A percentile compares a stretch with the other conserved stretches of the same genome.
These are phyloP conservation scores for Cetonia aurata DNA, from an alignment of 2,888 invertebrate species.

Conservation along the genomic window DNA sequence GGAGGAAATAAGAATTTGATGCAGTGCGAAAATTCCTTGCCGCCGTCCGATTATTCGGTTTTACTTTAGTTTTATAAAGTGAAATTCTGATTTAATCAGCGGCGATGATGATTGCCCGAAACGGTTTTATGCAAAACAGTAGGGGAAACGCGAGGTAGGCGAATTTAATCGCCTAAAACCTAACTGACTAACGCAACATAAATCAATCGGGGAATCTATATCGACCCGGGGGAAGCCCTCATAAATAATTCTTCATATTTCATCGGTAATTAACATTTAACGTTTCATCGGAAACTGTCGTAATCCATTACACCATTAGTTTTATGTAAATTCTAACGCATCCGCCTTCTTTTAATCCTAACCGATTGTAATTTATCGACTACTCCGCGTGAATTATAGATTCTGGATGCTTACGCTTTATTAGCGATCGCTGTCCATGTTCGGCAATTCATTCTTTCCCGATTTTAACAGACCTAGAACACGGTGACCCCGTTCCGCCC, in stretches of 20 bases:
- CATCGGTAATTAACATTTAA: conserved; percentile 33
- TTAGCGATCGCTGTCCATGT: no score
- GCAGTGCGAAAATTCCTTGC: background rate
- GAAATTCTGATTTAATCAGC: background rate
- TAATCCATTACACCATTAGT: conserved; percentile 31
- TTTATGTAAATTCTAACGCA: conserved; percentile 30
- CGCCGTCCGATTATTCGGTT: background rate
- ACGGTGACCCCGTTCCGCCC: no score
- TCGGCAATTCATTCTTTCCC: no score
- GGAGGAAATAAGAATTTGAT: conserved; percentile 8
- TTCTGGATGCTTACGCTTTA: conserved; percentile 11
- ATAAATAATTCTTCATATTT: conserved; percentile 30
- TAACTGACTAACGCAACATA: background rate
- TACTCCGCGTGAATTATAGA: conserved; percentile 19
- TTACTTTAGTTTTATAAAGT: background rate
- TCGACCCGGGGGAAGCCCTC: conserved; percentile 9
- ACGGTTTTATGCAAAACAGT: conserved; percentile 1
- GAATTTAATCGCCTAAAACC: background rate
- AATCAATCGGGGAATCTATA: conserved; percentile 23
- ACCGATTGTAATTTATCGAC: conserved; percentile 24
- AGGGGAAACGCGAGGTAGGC: background rate
- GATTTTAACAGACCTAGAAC: no score
- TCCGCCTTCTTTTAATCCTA: conserved; percentile 26
- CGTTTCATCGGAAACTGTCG: conserved; percentile 27
- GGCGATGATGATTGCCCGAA: background rate